Conservation (phyloP, 2,113 vertebrate species). For the Clarias batrachus region DNA sequence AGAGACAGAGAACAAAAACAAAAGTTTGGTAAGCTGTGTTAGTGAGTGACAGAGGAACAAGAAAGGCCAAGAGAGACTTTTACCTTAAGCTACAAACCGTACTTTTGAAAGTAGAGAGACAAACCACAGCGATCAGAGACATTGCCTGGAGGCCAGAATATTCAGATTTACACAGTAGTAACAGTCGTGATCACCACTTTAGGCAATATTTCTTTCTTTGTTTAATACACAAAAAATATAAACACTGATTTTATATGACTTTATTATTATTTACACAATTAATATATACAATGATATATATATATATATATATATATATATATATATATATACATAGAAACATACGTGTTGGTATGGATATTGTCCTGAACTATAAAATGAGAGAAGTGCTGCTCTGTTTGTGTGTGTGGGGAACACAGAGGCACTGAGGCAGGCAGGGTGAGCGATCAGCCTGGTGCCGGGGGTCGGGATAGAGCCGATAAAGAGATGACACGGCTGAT, state of each 20-base stretch:
- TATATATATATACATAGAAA: no score
- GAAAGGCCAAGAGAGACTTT: conserved; percentile 3
- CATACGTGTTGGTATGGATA: background rate
- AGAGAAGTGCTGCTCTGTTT: no score
- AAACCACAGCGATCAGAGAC: background rate
- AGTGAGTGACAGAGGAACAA: conserved; percentile 24
- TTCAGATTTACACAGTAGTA: background rate
- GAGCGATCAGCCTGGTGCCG: conserved; percentile 55
- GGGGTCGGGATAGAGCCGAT: conserved; percentile 58
- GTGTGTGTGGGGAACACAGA: conserved; percentile 39
- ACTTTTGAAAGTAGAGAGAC: background rate
- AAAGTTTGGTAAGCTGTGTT: conserved; percentile 28
- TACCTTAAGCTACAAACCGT: background rate
- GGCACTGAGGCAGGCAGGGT: conserved; percentile 40
- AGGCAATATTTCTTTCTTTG: background rate
- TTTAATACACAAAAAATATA: no score
- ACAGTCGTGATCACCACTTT: background rate
- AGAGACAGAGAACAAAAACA: conserved; percentile 62
- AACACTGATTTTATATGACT: no score
- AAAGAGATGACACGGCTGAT: conserved; percentile 69
- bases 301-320: no score
- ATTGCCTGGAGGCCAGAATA: background rate
- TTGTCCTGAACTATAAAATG: no score
- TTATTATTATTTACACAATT: no score
- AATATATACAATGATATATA: no score